Base-by-base conservation (phyloP, 2,797 vertebrate genomes). In the Nannoperca australis region DNA sequence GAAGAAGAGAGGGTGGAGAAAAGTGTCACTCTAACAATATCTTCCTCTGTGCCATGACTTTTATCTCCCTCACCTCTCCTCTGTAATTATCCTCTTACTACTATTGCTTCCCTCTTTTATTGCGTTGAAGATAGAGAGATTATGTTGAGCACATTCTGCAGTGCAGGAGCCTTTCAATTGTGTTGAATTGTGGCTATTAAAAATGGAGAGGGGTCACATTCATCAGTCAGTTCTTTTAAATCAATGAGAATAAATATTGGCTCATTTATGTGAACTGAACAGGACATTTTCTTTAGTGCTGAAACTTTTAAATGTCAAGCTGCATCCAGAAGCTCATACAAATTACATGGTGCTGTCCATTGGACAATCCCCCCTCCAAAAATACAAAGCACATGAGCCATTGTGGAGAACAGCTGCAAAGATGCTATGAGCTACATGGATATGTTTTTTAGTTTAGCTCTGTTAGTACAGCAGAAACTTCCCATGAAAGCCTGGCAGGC, bases 61-160 rank as follows among this genome's bases (percentile, higher is more conserved):
- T 76, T 75, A 75, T 78, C 65, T 70, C 53, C 58, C 44, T 76
- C 38, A 49, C 22, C 51, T 75, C 44, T 42, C 49, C 27, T 72
- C 50, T 60, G 40, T 78, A 81, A 87, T 85, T 79, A 83, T 51
- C 55, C 60, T 82, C 77, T 70, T 36, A 27, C 27, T 56, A 11
- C 27, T 56, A 11, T 24, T 63, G 38, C 56, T 44, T 66, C 24
- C 0, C 40, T 36, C 51, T 69, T 51, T 71, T 13, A 51, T 63
- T 78, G 45, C 65, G 65, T 66, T 67, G 12, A 17, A 66, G 51
- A 69, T 22, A 32, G 40, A 56, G 34, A 51, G 58, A 59, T 61
- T 66, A 53, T 30, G 66, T 50, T 34, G 34, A 73, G 61, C n/a
- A 24, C 27, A 53, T 36, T 75, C 60, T 65, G 61, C 47, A 44